Evolutionary conservation across 2,113 vertebrate genomes (phyloP), one percentile per base, ranked within the genome.

Genomic region (Gambusia holbrooki): DNA sequence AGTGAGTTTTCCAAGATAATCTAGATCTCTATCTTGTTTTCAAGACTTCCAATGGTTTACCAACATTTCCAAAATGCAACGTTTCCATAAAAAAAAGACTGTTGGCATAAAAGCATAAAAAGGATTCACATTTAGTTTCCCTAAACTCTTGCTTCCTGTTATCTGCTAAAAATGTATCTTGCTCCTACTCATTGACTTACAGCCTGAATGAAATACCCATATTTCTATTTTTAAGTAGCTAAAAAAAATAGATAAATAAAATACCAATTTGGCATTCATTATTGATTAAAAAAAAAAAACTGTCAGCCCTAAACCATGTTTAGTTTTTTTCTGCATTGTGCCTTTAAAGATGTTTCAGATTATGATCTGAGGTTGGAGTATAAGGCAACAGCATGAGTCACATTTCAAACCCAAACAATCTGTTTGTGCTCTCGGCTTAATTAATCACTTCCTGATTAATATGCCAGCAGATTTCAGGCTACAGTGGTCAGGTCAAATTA

Each of bases 401-500:
- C 7, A 54, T 29, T 77, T 48, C 11, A 32, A 48, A 42, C 40
- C 27, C 27, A 54, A 10, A 42, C 17, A 25, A 32, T 37, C 10
- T 66, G 48, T 66, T 69, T 32, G 25, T 51, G 33, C n/a, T 40
- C 60, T 48, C 15, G n/a, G 5, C 54, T 73, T 76, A 48, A 33
- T 72, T 25, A 45, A 35, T 13, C 8, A 5, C 15, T 71, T 66
- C 64, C n/a, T 61, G 3, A 63, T 85, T 81, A 58, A 77, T 76
- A 76, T 79, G 62, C 81, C 69, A 74, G 62, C 62, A 77, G 73
- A 66, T 69, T 82, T 62, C 14, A 71, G 69, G 68, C 69, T 77
- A 42, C 66, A 63, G 67, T 74, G 81, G 77, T 90, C 79, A 82
- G 77, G 60, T 76, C 61, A 81, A 73, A 54, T 78, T 58, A 32